A percentile compares a stretch with the other conserved stretches of the same genome.
Conservation (phyloP, 1,140 invertebrate genomes). For the Bombus cullumanus region DNA sequence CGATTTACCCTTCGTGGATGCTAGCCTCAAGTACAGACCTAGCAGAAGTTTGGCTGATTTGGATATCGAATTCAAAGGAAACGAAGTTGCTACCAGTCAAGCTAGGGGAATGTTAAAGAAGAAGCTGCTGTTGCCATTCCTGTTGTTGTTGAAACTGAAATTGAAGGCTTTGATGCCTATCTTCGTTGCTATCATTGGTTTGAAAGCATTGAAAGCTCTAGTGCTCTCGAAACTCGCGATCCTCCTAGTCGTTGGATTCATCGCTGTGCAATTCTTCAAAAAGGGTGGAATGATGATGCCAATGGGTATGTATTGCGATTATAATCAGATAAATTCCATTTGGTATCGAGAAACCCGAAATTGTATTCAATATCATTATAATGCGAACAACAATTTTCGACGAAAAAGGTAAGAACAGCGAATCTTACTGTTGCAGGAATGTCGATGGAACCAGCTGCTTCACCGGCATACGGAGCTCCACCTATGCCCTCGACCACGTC, state of each 20-base stretch:
- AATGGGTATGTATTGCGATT: slow-evolving; percentile 71
- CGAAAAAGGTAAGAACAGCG: slow-evolving; percentile 7
- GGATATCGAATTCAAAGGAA: slow-evolving; percentile 87
- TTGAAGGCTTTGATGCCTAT: slow-evolving; percentile 93
- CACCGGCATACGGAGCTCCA: slow-evolving; percentile 85
- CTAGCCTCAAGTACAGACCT: slow-evolving; percentile 80
- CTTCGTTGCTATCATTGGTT: slow-evolving; percentile 88
- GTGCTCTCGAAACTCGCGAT: slow-evolving; percentile 92
- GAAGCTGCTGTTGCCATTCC: slow-evolving; percentile 90
- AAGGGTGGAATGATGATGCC: slow-evolving; percentile 84
- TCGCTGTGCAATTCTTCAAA: slow-evolving; percentile 88
- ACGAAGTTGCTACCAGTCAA: slow-evolving; percentile 87
- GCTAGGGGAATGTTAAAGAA: slow-evolving; percentile 89
- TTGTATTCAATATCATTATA: not conserved
- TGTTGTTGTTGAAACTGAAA: slow-evolving; percentile 91
- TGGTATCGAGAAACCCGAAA: not conserved
- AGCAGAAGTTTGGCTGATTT: slow-evolving; percentile 79
- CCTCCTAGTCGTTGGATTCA: slow-evolving; percentile 90
- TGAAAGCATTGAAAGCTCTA: slow-evolving; percentile 92
- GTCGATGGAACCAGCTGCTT: slow-evolving; percentile 86
- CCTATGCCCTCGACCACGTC: slow-evolving; percentile 84
- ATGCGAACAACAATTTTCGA: not conserved
- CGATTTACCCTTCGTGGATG: slow-evolving; percentile 85
- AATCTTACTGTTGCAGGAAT: slow-evolving; percentile 83
- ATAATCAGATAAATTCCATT: not conserved